Base-by-base conservation (phyloP, 1,140 invertebrate genomes). In the Phymorhynchus buccinoides region DNA sequence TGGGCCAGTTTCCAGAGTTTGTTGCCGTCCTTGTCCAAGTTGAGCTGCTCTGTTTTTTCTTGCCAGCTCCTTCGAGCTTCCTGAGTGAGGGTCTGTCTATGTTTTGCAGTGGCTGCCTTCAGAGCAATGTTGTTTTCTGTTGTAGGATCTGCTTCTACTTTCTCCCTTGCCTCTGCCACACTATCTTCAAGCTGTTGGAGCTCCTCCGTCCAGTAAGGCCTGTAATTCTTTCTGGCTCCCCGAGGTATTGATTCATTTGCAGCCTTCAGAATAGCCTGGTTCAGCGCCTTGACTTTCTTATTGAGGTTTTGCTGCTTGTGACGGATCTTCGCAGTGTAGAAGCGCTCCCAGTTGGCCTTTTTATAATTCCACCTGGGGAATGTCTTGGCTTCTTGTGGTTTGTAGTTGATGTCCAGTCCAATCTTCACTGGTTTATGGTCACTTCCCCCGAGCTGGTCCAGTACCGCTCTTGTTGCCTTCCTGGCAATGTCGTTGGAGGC, bases 371-470 rank as follows among this genome's bases (percentile, higher is more conserved):
- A 44, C 56, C 32, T 71, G 35, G 66, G 3, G 42, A 14, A 3
- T 56, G 30, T 7, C 42, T 22, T 6, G 2, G 37, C 2, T 48
- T 71, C 39, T 75, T 27, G 12, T 22, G 44, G 42, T 80, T 1
- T n/a, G 18, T 22, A 30, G 22, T n/a, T 41, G 16, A 52, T 16
- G 39, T 37, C 27, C 14, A 80, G 22, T 0, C 18, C 32, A 30
- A 75, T 12, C 37, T 44, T 77, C 39, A 84, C 71, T 3, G 83
- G 68, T 68, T 56, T 56, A 32, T 77, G 83, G 44, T 84, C 83
- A 44, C 83, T 84, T 14, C 66, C 83, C 44, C 14, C 83, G 1
- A 84, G 42, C 44, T 84, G 83, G 12, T 84, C 41, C 37, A 73
- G 44, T 44, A 84, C 68, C 22, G 66, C 44, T 71, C 83, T 83